Evolutionary conservation across 2,113 vertebrate species (phyloP), one percentile per base, ranked within the genome.

Genomic region (Stomatorhinus ivindoensis): DNA sequence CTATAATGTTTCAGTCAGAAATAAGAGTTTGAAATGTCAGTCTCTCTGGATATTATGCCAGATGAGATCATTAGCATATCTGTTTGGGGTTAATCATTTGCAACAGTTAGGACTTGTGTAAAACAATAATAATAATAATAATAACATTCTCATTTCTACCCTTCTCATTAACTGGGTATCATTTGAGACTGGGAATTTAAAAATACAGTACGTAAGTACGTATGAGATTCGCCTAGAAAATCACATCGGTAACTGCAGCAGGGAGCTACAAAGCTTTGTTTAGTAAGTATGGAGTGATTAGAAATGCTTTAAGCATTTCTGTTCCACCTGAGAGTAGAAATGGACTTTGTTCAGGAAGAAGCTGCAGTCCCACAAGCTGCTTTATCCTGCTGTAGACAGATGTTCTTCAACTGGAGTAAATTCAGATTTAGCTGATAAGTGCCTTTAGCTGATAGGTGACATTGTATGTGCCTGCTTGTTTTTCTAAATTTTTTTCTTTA

Each of bases 11-110:
- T 96, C 95, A 93, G 93, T 94, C 94, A 93, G 94, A 96, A 96
- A 95, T 95, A 94, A 96, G 93, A 95, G 95, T 96, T 96, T 95
- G 94, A 94, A 94, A 95, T 95, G 95, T 94, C 95, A 95, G 95
- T 96, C 95, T 96, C 93, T 95, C 94, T 92, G 94, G 95, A 95
- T 93, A 91, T 92, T 93, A 91, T 91, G 92, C 94, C 95, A 96
- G 94, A 95, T 95, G 95, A 95, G 93, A 95, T 94, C 95, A 94
- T 94, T 95, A 94, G 94, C 93, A 94, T 95, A 95, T 96, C 94
- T 96, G 93, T 93, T 93, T 93, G 93, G 93, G 95, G 95, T 96
- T 96, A 96, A 95, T 95, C 94, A 94, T 93, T 93, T 93, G 93
- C 92, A 95, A 94, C 93, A 93, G 94, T 91, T 90, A 86, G 92